Evolutionary conservation across 35 echinoderm and acorn worm genomes (phyloP), one percentile per base, ranked within the genome.

Genomic region (Amphiura filiformis): DNA sequence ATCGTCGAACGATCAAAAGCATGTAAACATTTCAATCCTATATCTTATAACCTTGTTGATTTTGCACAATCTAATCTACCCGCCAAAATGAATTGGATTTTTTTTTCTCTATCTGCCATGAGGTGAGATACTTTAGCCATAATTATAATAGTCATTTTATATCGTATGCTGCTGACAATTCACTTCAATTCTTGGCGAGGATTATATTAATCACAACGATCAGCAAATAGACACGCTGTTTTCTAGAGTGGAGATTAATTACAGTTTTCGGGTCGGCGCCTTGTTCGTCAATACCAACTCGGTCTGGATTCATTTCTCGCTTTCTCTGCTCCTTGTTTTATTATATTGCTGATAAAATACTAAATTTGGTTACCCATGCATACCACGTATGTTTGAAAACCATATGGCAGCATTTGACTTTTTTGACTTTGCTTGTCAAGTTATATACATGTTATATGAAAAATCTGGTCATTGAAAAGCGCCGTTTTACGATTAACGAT

Each of bases 21-120:
- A 26, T 70, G 61, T 70, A 18, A 70, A 30, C 61, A 30, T 70
- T n/a, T 47, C 5, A 47, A 47, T 70, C 61, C 28, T 70, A 23
- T 70, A 70, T 70, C 61, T n/a, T 18, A 70, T 70, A 70, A 70
- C 61, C 28, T 70, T 70, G 61, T 70, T 70, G 61, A 70, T 70
- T 70, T 70, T 70, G 61, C 15, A 70, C 15, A 70, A 70, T 70
- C 61, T 70, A 70, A 70, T 70, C 61, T 70, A 4, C 2, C 26
- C 44, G 1, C 15, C 61, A 23, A 70, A 70, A 70, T 70, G 61
- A 70, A 70, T 70, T 70, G 61, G 61, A 70, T 15, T 15, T 15
- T 70, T 18, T 70, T 70, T 70, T 26, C 7, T 52, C 7, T 52
- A 20, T 11, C 44, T n/a, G 44, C 7, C 7, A 30, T 11, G 61